A percentile compares a stretch with the other conserved stretches of the same genome.
These are phyloP conservation scores for Numida meleagris DNA, from an alignment of 2,113 vertebrate species.

Conservation along the genomic window DNA sequence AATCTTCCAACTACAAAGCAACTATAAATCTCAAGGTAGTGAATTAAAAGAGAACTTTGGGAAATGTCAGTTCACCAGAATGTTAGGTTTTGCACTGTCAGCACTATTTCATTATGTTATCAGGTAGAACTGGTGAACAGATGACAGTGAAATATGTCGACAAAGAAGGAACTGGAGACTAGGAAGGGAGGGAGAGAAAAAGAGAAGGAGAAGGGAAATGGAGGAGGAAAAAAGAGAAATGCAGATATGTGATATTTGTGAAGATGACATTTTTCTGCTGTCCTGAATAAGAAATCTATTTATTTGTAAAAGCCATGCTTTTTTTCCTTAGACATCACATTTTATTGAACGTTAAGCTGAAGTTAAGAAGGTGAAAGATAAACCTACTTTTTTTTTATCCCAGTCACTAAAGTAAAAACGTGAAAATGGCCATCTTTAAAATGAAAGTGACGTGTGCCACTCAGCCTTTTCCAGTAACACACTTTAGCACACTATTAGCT, in stretches of 20 bases:
- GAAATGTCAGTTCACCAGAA: neutral
- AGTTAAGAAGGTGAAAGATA: constrained; percentile 27
- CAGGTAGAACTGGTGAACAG: neutral
- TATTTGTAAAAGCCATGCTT: neutral
- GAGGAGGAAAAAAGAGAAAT: neutral
- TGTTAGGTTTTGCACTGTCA: neutral
- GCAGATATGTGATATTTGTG: neutral
- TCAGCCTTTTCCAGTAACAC: neutral
- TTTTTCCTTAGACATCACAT: neutral
- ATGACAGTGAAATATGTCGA: neutral
- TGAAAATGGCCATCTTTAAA: constrained; percentile 27
- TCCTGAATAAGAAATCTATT: neutral
- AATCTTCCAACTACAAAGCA: neutral
- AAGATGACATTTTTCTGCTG: constrained; percentile 4
- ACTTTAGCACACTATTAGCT: neutral
- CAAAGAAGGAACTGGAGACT: neutral
- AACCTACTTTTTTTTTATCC: constrained; percentile 11
- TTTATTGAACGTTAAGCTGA: neutral
- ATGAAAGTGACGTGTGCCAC: neutral
- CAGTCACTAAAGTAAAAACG: neutral
- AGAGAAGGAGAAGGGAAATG: neutral
- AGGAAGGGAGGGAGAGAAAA: neutral
- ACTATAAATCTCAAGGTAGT: neutral
- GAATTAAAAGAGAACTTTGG: neutral
- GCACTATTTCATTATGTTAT: neutral